Conservation (phyloP, 2,888 invertebrate genomes). For the Rhaphigaster nebulosa region DNA sequence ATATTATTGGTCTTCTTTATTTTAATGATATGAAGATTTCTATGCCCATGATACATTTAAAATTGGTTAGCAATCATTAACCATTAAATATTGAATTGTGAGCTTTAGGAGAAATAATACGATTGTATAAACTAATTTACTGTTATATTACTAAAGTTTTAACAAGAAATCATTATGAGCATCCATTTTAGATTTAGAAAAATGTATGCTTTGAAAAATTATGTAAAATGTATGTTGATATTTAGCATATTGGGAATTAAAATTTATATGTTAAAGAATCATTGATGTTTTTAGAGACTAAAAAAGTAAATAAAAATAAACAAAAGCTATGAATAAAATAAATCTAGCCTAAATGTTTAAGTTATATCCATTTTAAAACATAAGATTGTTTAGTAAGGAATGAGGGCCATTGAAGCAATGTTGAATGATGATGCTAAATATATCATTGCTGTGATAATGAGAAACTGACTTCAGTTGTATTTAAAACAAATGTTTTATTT, state of each 20-base stretch:
- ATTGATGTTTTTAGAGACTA: slow-evolving; percentile 44
- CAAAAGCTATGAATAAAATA: not conserved
- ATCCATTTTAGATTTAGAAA: slow-evolving; percentile 47
- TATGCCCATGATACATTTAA: not conserved
- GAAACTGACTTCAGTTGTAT: slow-evolving; percentile 14
- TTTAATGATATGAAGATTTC: not conserved
- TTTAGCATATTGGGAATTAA: slow-evolving; percentile 46
- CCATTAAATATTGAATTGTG: not conserved
- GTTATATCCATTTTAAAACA: not conserved
- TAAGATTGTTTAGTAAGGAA: not conserved
- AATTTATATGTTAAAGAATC: slow-evolving; percentile 43
- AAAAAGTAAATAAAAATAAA: not conserved
- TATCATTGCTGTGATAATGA: slow-evolving; percentile 57
- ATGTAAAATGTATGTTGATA: slow-evolving; percentile 48
- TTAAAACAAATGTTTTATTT: not conserved
- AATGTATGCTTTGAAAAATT: slow-evolving; percentile 52
- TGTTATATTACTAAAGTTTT: not conserved
- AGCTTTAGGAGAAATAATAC: not conserved
- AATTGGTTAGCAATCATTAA: not conserved
- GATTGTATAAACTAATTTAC: no score
- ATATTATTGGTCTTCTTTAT: not conserved
- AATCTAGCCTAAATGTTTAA: not conserved
- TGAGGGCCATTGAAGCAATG: not conserved
- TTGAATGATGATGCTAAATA: slow-evolving; percentile 46
- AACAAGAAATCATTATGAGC: slow-evolving; percentile 54